Conservation (phyloP, 2,888 invertebrate species). For the Hirtodrosophila confusa region DNA sequence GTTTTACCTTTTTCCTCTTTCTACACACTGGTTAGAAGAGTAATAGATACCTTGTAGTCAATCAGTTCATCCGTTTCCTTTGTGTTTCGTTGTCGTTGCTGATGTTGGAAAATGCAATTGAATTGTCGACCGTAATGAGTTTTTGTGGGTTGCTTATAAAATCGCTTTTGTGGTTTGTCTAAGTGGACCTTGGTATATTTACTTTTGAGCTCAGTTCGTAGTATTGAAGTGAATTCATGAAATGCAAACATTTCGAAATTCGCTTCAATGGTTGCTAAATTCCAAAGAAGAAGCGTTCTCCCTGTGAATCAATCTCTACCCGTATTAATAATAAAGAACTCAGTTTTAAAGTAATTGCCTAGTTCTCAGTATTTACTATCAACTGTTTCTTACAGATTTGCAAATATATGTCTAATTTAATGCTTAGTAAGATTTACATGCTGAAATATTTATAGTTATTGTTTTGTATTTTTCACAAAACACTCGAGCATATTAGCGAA, state of each 20-base stretch:
- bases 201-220: slow-evolving; percentile 6
- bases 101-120: slow-evolving; percentile 41
- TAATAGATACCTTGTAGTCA: slow-evolving; percentile 17
- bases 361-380: not conserved
- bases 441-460: slow-evolving; percentile 36
- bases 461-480: slow-evolving; percentile 5
- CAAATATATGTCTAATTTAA: slow-evolving; percentile 21
- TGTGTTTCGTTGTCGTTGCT: slow-evolving; percentile 10
- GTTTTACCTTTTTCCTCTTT: not conserved
- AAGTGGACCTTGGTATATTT: slow-evolving; percentile 26
- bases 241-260: not conserved
- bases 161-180: slow-evolving; percentile 32
- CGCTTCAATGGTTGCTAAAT: not conserved
- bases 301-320: too few species aligned
- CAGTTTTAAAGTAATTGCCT: not conserved
- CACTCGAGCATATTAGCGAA: not conserved
- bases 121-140: slow-evolving; percentile 62
- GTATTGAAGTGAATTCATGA: slow-evolving; percentile 8
- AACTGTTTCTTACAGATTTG: slow-evolving; percentile 6
- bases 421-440: slow-evolving; percentile 29
- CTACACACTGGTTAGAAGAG: not conserved
- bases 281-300: not conserved
- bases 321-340: not conserved
- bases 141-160: slow-evolving; percentile 50
- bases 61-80: not conserved